A percentile compares a stretch with the other conserved stretches of the same genome.
Evolutionary conservation across 2,113 vertebrate genomes (phyloP).

Genomic region (Nansenia antarctica): DNA sequence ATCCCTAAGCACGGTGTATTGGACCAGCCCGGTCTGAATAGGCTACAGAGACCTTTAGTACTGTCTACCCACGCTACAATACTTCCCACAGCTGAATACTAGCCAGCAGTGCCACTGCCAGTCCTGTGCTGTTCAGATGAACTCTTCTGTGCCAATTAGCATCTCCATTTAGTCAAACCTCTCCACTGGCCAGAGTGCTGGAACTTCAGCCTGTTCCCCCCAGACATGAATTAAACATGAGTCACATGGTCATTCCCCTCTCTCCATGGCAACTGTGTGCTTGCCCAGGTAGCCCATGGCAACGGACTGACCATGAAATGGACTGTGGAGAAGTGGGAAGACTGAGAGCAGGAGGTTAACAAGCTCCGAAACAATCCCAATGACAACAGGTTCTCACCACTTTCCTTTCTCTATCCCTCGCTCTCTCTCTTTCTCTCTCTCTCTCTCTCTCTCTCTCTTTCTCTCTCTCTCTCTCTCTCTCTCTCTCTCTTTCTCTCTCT

Average conservation of each 20-base stretch:
- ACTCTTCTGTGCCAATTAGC: conserved; percentile 28
- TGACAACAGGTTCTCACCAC: conserved; percentile 4
- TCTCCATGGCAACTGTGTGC: conserved; percentile 40
- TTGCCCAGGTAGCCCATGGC: conserved; percentile 46
- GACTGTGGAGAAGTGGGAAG: conserved; percentile 33
- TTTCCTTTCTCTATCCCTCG: conserved; percentile 9
- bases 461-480: background rate
- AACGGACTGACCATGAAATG: conserved; percentile 45
- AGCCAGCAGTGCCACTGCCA: background rate
- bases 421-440: background rate
- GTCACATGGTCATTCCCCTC: conserved; percentile 34
- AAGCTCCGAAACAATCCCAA: conserved; percentile 19
- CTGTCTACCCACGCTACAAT: background rate
- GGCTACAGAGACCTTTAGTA: no score
- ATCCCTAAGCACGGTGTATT: no score
- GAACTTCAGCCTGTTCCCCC: conserved; percentile 15
- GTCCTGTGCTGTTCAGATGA: background rate
- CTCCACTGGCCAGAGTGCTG: conserved; percentile 4
- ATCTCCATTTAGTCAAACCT: conserved; percentile 1
- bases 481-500: background rate
- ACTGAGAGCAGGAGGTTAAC: conserved; percentile 43
- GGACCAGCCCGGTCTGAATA: no score
- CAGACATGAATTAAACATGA: conserved; percentile 41
- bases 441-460: background rate
- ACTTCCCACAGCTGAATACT: background rate